These are phyloP conservation scores for Cetoscarus ocellatus DNA, from an alignment of 2,797 vertebrate species.

Conservation along the genomic window DNA sequence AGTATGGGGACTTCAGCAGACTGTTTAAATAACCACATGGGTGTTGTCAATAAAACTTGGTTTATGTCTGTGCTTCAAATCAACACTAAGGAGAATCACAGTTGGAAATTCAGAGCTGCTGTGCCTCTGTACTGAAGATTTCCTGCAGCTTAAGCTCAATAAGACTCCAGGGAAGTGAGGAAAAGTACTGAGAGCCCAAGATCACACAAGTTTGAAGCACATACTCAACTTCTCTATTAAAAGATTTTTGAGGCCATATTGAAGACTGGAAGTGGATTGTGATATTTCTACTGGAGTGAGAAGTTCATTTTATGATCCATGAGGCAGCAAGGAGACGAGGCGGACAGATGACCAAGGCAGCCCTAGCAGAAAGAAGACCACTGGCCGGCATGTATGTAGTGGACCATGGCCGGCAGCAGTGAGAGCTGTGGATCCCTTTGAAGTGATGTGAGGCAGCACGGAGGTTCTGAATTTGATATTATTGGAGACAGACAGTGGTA, in stretches of 20 bases:
- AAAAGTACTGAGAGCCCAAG: not conserved
- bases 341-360: conserved; percentile 52
- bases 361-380: conserved; percentile 40
- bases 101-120: conserved; percentile 15
- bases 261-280: conserved; percentile 26
- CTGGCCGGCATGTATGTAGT: conserved; percentile 45
- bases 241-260: conserved; percentile 21
- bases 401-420: conserved; percentile 46
- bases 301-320: conserved; percentile 67
- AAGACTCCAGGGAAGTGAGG: not conserved
- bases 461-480: conserved; percentile 41
- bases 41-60: too few species aligned
- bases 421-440: conserved; percentile 37
- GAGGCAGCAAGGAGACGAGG: conserved; percentile 43
- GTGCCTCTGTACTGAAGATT: not conserved
- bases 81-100: not conserved
- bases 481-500: conserved; percentile 21
- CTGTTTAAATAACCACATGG: too few species aligned
- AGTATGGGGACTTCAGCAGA: too few species aligned
- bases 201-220: not conserved
- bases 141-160: conserved; percentile 8
- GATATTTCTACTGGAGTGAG: conserved; percentile 50
- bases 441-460: conserved; percentile 14
- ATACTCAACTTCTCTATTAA: not conserved
- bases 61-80: too few species aligned